Base-by-base conservation (phyloP, 2,888 invertebrate species). In the Chloroclystis v-ata region DNA sequence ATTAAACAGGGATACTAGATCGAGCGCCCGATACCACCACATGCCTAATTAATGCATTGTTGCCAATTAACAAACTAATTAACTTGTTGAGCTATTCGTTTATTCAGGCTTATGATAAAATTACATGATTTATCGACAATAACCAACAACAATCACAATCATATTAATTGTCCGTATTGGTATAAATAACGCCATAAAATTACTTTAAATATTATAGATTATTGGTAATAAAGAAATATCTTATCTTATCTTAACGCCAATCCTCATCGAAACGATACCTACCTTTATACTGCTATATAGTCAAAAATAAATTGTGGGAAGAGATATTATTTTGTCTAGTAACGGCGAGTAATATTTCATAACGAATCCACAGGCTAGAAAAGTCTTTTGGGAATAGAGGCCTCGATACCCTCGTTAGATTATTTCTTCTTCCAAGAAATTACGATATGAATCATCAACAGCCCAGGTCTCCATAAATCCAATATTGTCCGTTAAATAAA, bases 61-160 rank as follows among this genome's bases (percentile, higher is more conserved):
- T 29, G 30, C 43, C 35, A 46, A 46, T 50, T 46, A 33, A 32
- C 43, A 4, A 30, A 4, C 37, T 50, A 50, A 50, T 46, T 50
- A 43, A 43, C 46, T 40, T 46, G 50, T 50, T 50, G 39, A 42
- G 39, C 25, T 25, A 38, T 29, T 38, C 35, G 30, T 46, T 35
- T 43, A 30, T 30, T 30, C 28, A 24, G 9, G 14, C 28, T 8
- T 9, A 14, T 13, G 29, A 43, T 35, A 29, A n/a, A 14, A 28
- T 25, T 25, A 37, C 25, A 41, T 37, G 13, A 29, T n/a, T 29
- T 30, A 37, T 33, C 1, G 32, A n/a, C 5, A 13, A 33, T 9
- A n/a, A 7, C 9, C 4, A n/a, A 33, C 6, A 2, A 20, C 20
- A 20, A 4, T 4, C 5, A 4, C 5, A 4, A 5, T 5, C 20